Percentiles rank a stretch among this genome's conserved stretches.
Evolutionary conservation across 2,888 invertebrate species (phyloP).

Genomic region (Cremastobaeus sp.): DNA sequence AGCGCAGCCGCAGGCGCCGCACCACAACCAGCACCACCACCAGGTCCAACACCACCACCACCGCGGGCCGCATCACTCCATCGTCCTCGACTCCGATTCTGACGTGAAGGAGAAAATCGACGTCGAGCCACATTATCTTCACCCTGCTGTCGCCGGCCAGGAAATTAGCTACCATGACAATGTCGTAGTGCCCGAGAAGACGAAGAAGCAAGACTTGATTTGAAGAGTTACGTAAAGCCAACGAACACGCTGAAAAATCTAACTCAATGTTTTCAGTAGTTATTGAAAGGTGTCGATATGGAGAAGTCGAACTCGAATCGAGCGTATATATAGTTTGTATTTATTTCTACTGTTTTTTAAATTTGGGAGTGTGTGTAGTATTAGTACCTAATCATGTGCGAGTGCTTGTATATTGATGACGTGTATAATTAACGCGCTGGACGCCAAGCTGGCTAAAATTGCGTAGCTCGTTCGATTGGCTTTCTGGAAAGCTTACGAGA

Average conservation of each 20-base stretch:
- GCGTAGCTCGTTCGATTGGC: conserved; percentile 48
- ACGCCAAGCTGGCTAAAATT: conserved; percentile 59
- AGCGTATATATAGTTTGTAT: no score
- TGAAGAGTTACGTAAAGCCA: conserved; percentile 32
- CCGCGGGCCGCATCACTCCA: conserved; percentile 81
- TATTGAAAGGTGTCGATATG: no score
- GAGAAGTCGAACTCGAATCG: no score
- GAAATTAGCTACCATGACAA: conserved; percentile 80
- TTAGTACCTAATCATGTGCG: no score
- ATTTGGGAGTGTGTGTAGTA: conserved; percentile 7
- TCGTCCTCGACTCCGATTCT: conserved; percentile 79
- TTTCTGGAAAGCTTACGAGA: conserved; percentile 49
- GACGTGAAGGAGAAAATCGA: conserved; percentile 81
- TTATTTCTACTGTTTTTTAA: no score
- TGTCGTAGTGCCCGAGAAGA: conserved; percentile 72
- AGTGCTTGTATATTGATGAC: conserved; percentile 35
- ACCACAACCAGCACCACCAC: conserved; percentile 71
- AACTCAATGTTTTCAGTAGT: no score
- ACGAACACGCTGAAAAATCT: no score
- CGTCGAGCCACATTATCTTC: conserved; percentile 81
- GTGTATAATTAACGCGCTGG: conserved; percentile 61
- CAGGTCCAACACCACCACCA: conserved; percentile 68
- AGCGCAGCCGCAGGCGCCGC: conserved; percentile 59
- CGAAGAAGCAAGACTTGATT: conserved; percentile 73
- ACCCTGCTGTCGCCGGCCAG: conserved; percentile 82